phyloP scores from a whole-genome alignment of 2,888 invertebrate genomes.

The Dugesia japonica region DNA sequence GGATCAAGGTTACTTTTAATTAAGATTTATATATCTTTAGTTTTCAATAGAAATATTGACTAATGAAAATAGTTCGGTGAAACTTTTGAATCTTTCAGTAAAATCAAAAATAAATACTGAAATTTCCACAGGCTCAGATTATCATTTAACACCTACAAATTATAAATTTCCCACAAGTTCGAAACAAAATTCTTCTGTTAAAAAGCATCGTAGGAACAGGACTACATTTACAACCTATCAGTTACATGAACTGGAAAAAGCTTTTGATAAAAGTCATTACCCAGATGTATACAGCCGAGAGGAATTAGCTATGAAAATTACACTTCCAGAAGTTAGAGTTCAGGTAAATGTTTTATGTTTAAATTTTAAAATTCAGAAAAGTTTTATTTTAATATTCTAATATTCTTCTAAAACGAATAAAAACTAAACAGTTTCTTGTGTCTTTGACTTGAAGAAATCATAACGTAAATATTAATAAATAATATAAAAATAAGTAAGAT shows the following conservation, averaged over 20 bases:
- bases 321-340: constrained; percentile 87
- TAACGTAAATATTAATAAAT: no score
- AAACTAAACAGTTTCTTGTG: no score
- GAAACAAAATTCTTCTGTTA: constrained; percentile 53
- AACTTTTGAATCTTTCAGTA: background rate
- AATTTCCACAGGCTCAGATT: background rate
- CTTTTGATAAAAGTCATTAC: constrained; percentile 74
- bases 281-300: constrained; percentile 94
- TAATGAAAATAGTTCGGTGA: background rate
- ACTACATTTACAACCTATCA: constrained; percentile 98
- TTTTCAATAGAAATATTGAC: background rate
- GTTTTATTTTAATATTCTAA: no score
- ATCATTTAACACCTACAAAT: background rate
- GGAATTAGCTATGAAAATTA: constrained; percentile 88
- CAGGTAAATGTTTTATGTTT: constrained; percentile 57
- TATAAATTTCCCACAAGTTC: background rate
- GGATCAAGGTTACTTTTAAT: background rate
- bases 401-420: no score
- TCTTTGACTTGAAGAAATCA: no score
- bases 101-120: background rate
- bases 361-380: no score
- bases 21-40: background rate
- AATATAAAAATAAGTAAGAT: no score
- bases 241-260: constrained; percentile 77
- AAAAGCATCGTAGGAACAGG: constrained; percentile 84